Base-by-base conservation (phyloP, 2,888 invertebrate genomes). In the Amphimallon solstitiale region DNA sequence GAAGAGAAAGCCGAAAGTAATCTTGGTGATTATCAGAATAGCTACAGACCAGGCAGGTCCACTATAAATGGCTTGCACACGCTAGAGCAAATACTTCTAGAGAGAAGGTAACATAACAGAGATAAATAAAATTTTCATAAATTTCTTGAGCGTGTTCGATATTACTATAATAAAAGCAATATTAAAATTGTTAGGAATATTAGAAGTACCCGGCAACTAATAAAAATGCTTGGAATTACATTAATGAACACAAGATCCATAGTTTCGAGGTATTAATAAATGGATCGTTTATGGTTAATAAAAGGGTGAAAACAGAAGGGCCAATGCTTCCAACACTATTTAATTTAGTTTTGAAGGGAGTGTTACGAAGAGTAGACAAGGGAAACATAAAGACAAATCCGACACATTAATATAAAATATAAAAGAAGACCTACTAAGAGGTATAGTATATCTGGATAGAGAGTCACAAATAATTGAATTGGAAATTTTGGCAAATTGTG, bases 321-420 rank as follows among this genome's bases (percentile, higher is more conserved):
- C 29, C 21, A 14, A n/a, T 49, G 19, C 19, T 21, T 6, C 23
- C 49, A 29, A 49, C 21, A 21, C 14, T 49, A 19, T 21, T 49
- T 19, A 49, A 49, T 21, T 9, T 49, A 14, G 49, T 34, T 9
- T 21, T 21, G 21, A 12, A 49, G 14, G n/a, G 2, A 12, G 49
- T 14, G 9, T 12, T 34, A 49, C 14, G 49, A 72, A 70, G 56
- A 61, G 37, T 62, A 68, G 46, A 49, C 21, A 62, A 62, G 14
- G 21, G 34, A 19, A 14, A 35, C 37, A 62, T 62, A n/a, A 62
- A 35, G 17, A 51, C 49, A 0, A 17, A 38, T 48, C 3, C 12
- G 10, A 51, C 35, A 34, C 62, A 61, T 17, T 35, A 51, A 7
- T 51, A 19, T 49, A 29, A 51, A 63, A 51, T n/a, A 3, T 38